Evolutionary conservation across 2,113 vertebrate genomes (phyloP).

Genomic region (Lontra canadensis): DNA sequence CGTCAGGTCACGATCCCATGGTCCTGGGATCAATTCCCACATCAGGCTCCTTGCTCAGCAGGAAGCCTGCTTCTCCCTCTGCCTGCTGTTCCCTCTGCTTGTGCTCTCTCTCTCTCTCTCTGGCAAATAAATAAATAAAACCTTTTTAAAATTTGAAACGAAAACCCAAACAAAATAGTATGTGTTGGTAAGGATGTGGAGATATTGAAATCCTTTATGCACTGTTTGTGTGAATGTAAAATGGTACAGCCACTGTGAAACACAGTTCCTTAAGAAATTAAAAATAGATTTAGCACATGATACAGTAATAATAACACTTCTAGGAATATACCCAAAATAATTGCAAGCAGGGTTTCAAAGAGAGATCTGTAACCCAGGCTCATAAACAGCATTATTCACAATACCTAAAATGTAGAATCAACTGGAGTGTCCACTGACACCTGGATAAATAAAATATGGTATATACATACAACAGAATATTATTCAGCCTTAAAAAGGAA

Average conservation of each 20-base stretch:
- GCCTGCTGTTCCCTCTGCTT: too few species aligned
- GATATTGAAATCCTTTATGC: not conserved
- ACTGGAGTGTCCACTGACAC: not conserved
- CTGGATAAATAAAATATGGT: not conserved
- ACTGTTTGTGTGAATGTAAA: not conserved
- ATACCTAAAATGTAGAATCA: not conserved
- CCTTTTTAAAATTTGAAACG: not conserved
- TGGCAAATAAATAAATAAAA: too few species aligned
- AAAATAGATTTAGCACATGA: not conserved
- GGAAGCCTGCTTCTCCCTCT: too few species aligned
- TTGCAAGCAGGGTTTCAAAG: not conserved
- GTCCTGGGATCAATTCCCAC: too few species aligned
- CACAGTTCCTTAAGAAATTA: not conserved
- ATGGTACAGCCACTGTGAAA: not conserved
- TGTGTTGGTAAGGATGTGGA: not conserved
- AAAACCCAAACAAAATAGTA: not conserved
- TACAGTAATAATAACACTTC: not conserved
- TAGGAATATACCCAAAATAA: not conserved
- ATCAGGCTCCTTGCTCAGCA: too few species aligned
- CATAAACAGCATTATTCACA: not conserved
- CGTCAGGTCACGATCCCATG: too few species aligned
- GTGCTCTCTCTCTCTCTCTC: too few species aligned
- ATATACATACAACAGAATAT: not conserved
- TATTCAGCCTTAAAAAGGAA: not conserved
- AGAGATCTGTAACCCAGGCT: not conserved